Conservation (phyloP, 2,888 invertebrate genomes). For the Zaprionus lineosus region DNA sequence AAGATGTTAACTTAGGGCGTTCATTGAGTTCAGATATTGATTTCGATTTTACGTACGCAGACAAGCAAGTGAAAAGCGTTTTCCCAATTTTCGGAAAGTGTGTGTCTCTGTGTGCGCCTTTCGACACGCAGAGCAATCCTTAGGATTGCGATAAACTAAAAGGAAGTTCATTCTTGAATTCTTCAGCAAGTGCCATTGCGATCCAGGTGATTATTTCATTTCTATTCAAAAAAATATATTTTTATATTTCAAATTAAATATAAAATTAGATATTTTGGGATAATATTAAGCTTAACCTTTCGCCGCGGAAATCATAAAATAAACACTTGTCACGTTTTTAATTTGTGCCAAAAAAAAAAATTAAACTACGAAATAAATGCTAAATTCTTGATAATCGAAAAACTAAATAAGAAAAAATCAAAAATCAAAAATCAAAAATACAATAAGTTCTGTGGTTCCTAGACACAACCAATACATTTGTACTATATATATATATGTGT, state of each 20-base stretch:
- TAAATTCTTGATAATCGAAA: neutral
- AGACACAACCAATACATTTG: neutral
- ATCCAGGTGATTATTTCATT: conserved; percentile 80
- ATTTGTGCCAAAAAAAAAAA: too few relatives aligned
- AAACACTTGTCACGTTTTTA: conserved; percentile 29
- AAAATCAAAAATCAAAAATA: neutral
- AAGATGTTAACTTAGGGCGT: conserved; percentile 63
- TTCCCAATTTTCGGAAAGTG: conserved; percentile 6
- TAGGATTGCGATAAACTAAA: conserved; percentile 47
- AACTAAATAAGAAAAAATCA: neutral
- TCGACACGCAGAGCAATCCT: conserved; percentile 28
- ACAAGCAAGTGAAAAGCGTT: conserved; percentile 19
- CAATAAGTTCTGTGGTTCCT: neutral
- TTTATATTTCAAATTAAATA: neutral
- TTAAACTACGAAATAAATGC: too few relatives aligned
- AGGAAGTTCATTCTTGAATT: conserved; percentile 67
- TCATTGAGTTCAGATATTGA: conserved; percentile 25
- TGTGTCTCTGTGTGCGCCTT: conserved; percentile 3
- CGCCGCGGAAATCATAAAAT: conserved; percentile 39
- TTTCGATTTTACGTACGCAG: conserved; percentile 53
- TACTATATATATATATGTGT: neutral
- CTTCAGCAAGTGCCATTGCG: conserved; percentile 82
- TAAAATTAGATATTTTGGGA: too few relatives aligned
- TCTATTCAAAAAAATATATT: neutral
- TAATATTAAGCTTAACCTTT: too few relatives aligned